These are phyloP conservation scores for Onychorhynchus coronatus DNA, from an alignment of 2,113 vertebrate species.

Conservation along the genomic window DNA sequence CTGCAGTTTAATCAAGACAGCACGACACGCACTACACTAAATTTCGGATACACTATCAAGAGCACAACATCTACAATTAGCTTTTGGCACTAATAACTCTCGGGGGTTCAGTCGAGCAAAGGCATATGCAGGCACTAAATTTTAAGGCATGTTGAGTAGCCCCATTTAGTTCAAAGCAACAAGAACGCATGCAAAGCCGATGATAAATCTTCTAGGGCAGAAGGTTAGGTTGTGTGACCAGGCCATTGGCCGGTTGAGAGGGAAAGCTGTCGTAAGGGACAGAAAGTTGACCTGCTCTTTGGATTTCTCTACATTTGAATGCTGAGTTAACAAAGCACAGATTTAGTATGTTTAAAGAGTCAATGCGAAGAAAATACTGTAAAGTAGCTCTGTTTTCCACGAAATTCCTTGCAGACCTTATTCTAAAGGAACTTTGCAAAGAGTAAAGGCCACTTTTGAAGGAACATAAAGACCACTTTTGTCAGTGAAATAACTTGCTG, in stretches of 20 bases:
- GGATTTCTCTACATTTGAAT: conserved; percentile 67
- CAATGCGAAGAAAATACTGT: conserved; percentile 57
- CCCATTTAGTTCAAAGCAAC: conserved; percentile 6
- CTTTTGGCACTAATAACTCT: not conserved
- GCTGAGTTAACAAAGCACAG: conserved; percentile 64
- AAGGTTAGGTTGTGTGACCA: conserved; percentile 60
- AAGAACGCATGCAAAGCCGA: conserved; percentile 42
- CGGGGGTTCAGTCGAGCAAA: not conserved
- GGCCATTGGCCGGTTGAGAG: conserved; percentile 28
- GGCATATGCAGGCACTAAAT: not conserved
- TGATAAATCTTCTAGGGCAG: conserved; percentile 65
- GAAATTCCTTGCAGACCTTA: conserved; percentile 45
- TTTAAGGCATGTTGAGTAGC: not conserved
- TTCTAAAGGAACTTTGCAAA: conserved; percentile 64
- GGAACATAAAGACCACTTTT: conserved; percentile 59
- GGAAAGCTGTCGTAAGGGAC: conserved; percentile 50
- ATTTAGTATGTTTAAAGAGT: conserved; percentile 67
- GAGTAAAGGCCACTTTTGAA: conserved; percentile 67
- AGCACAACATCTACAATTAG: not conserved
- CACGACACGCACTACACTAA: rapidly evolving
- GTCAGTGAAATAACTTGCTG: conserved; percentile 67
- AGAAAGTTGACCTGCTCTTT: conserved; percentile 56
- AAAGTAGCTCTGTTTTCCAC: conserved; percentile 59
- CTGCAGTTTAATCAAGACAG: not conserved
- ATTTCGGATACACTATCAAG: not conserved